Conservation (phyloP, 2,797 vertebrate species). For the Natrix natrix region DNA sequence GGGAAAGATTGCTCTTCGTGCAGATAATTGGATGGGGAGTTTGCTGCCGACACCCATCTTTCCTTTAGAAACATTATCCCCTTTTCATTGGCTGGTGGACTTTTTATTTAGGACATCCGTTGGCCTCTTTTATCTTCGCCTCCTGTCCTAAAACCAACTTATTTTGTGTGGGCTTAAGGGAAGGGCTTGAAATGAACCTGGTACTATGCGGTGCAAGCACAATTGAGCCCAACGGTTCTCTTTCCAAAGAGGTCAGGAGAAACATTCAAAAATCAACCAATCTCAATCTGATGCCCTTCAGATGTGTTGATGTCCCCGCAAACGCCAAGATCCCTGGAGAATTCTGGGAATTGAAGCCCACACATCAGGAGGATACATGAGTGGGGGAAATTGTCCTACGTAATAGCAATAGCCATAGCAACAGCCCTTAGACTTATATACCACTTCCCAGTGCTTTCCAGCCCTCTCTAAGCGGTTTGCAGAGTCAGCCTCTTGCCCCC, state of each 20-base stretch:
- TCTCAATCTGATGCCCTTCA: background rate
- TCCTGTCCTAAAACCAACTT: background rate
- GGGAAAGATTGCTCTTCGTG: slow-evolving; percentile 67
- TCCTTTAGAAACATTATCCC: slow-evolving; percentile 24
- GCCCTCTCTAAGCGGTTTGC: no score
- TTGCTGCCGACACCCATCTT: slow-evolving; percentile 25
- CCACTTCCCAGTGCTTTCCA: no score
- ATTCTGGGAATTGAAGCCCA: background rate
- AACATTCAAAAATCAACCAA: background rate
- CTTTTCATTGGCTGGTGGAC: slow-evolving; percentile 42
- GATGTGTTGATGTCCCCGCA: background rate
- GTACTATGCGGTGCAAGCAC: background rate
- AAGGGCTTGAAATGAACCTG: background rate
- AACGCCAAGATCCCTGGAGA: background rate
- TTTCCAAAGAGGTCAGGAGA: background rate
- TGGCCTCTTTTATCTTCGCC: background rate
- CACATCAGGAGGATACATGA: background rate
- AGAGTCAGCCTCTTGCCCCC: no score
- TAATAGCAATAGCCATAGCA: background rate
- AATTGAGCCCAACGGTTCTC: background rate
- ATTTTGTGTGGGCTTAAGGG: background rate
- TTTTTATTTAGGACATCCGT: background rate
- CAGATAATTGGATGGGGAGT: slow-evolving; percentile 64
- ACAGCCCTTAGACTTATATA: no score
- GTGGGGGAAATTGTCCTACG: background rate